Conservation (phyloP, 2,113 vertebrate species). For the Clarias batrachus region DNA sequence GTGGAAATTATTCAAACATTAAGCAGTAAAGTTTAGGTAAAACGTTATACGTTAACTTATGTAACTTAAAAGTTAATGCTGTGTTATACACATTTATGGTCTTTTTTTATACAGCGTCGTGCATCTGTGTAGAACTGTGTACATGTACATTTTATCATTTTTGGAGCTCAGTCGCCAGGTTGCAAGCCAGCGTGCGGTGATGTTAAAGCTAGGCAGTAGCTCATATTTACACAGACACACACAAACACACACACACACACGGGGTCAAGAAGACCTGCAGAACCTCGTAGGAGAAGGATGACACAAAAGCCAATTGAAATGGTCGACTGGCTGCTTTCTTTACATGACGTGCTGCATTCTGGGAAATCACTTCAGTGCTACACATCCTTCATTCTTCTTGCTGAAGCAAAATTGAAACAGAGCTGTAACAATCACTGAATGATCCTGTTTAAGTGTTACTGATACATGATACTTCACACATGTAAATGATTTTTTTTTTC, state of each 20-base stretch:
- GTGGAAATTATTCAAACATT: not conserved
- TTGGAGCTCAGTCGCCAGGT: not conserved
- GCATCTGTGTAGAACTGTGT: not conserved
- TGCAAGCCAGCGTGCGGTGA: not conserved
- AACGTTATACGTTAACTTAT: not conserved
- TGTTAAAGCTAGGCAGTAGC: not conserved
- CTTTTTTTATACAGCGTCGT: not conserved
- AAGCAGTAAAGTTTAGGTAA: not conserved
- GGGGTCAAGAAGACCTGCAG: constrained; percentile 32
- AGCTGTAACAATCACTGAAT: not conserved
- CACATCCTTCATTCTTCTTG: not conserved
- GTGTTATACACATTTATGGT: not conserved
- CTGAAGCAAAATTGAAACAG: not conserved
- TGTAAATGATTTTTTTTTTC: not conserved
- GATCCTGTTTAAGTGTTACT: not conserved
- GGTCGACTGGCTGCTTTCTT: constrained; percentile 11
- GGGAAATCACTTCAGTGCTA: not conserved
- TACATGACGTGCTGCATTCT: not conserved
- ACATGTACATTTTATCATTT: not conserved
- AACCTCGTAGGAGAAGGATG: not conserved
- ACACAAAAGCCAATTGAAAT: constrained; percentile 15
- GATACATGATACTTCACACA: not conserved
- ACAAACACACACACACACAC: not conserved
- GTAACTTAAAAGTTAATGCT: not conserved
- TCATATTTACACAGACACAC: not conserved